These are phyloP conservation scores for Dimorphilus gyrociliatus DNA, from an alignment of 2,888 invertebrate species.

Conservation along the genomic window DNA sequence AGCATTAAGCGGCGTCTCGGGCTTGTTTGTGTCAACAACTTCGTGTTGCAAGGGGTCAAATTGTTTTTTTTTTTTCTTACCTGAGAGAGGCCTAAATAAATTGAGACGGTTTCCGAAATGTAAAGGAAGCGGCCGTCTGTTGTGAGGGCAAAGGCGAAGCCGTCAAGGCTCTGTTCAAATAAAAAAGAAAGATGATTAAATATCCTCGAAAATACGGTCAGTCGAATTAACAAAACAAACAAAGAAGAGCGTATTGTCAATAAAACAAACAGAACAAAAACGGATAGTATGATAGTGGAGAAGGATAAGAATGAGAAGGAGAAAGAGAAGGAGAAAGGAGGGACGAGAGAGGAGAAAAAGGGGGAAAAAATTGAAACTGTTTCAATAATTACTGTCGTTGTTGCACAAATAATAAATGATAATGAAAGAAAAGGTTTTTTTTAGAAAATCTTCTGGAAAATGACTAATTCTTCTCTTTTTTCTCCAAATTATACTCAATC, in stretches of 20 bases:
- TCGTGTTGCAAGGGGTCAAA: too few species aligned
- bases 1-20: too few species aligned
- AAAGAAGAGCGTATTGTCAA: too few species aligned
- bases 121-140: conserved; percentile 93
- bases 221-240: background rate
- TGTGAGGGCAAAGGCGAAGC: conserved; percentile 86
- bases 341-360: conserved; percentile 3
- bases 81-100: conserved; percentile 97
- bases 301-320: background rate
- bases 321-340: background rate
- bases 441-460: too few species aligned
- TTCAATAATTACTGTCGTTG: background rate
- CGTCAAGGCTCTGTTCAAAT: conserved; percentile 77
- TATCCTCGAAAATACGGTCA: too few species aligned
- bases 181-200: conserved; percentile 7
- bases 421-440: conserved; percentile 1
- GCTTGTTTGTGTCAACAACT: too few species aligned
- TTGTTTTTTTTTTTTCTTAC: too few species aligned
- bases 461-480: too few species aligned
- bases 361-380: conserved; percentile 4
- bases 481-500: too few species aligned
- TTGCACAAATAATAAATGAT: background rate
- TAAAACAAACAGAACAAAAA: background rate
- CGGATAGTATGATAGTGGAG: background rate
- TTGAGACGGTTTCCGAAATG: conserved; percentile 98